Conservation (phyloP, 2,797 vertebrate species). For the Halcyon badia region DNA sequence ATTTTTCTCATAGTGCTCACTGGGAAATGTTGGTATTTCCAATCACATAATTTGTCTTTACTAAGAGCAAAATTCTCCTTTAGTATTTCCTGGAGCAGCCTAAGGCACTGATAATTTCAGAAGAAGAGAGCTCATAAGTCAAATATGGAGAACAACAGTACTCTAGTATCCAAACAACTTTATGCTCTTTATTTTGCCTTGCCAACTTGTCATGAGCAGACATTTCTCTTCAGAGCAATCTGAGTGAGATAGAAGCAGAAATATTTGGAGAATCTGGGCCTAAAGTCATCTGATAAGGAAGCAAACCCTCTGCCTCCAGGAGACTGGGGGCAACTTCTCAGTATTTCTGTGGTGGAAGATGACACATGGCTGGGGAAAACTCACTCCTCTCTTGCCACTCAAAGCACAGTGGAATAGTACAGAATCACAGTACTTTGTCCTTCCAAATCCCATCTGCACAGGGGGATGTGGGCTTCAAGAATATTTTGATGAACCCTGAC, state of each 20-base stretch:
- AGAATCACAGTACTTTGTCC: not conserved
- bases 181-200: conserved; percentile 20
- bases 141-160: conserved; percentile 9
- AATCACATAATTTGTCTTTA: conserved; percentile 46
- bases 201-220: conserved; percentile 13
- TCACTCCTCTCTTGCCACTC: not conserved
- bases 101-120: conserved; percentile 30
- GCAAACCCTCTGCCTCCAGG: not conserved
- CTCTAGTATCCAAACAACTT: conserved; percentile 12
- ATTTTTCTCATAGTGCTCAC: conserved; percentile 65
- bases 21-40: conserved; percentile 28
- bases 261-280: conserved; percentile 50
- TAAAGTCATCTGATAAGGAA: conserved; percentile 46
- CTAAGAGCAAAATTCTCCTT: conserved; percentile 25
- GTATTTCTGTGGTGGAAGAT: not conserved
- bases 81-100: conserved; percentile 48
- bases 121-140: conserved; percentile 28
- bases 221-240: conserved; percentile 45
- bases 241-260: conserved; percentile 48
- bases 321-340: not conserved
- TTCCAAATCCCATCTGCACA: not conserved
- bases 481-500: not conserved
- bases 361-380: not conserved
- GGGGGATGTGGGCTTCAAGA: not conserved
- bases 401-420: not conserved